Conservation (phyloP, 2,888 invertebrate genomes). For the Rhamnusium bicolor region DNA sequence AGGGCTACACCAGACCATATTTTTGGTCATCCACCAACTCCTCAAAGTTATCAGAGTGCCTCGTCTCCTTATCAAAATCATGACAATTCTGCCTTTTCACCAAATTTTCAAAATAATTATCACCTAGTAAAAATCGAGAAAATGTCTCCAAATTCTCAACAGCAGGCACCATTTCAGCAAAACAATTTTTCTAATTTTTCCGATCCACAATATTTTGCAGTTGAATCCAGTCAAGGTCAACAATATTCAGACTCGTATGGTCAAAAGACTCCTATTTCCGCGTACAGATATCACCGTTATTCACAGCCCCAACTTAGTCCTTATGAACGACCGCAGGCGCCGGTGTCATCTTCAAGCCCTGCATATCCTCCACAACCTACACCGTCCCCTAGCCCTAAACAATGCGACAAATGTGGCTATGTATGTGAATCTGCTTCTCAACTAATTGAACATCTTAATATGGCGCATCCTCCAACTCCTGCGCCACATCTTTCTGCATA, state of each 20-base stretch:
- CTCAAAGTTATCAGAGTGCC: conserved; percentile 78
- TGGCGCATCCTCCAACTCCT: conserved; percentile 75
- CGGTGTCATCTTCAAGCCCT: conserved; percentile 71
- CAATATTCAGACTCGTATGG: conserved; percentile 65
- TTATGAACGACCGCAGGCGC: conserved; percentile 67
- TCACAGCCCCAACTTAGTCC: conserved; percentile 71
- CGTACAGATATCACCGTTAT: conserved; percentile 70
- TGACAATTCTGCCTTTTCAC: conserved; percentile 75
- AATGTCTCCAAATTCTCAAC: conserved; percentile 69
- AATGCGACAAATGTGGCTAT: conserved; percentile 89
- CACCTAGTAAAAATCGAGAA: conserved; percentile 68
- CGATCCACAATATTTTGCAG: conserved; percentile 62
- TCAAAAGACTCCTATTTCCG: conserved; percentile 62
- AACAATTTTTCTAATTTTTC: conserved; percentile 54
- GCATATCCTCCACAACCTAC: conserved; percentile 79
- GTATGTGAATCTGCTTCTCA: conserved; percentile 84
- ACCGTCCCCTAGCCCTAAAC: conserved; percentile 81
- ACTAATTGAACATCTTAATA: conserved; percentile 82
- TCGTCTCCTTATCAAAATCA: conserved; percentile 78
- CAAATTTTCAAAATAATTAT: conserved; percentile 66
- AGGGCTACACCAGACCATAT: conserved; percentile 76
- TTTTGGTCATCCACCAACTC: conserved; percentile 78
- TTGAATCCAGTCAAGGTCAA: conserved; percentile 67
- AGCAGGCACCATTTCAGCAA: conserved; percentile 57
- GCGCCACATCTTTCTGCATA: conserved; percentile 61